Evolutionary conservation across 2,113 vertebrate species (phyloP).

Genomic region (Callospermophilus lateralis): DNA sequence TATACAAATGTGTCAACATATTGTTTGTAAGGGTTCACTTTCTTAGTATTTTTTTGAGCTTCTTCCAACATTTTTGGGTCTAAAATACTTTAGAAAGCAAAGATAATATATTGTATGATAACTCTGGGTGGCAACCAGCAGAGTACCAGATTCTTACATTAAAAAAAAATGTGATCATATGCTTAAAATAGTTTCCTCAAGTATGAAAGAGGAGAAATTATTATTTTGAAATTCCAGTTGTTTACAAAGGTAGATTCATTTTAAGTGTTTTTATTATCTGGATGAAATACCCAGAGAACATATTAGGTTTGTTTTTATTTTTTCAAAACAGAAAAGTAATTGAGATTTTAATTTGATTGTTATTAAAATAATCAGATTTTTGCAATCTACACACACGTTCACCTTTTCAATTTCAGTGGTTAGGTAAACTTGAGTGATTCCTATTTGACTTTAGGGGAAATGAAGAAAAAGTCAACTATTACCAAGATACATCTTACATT

Average conservation of each 20-base stretch:
- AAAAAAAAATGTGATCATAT: not conserved
- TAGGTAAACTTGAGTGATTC: not conserved
- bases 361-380: constrained; percentile 4
- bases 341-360: not conserved
- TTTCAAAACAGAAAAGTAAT: constrained; percentile 18
- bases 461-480: not conserved
- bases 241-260: not conserved
- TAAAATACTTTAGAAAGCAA: constrained; percentile 6
- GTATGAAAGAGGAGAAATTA: not conserved
- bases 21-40: not conserved
- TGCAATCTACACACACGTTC: not conserved
- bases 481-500: not conserved
- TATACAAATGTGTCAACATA: not conserved
- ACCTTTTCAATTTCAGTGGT: not conserved
- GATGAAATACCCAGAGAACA: not conserved
- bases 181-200: not conserved
- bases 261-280: not conserved
- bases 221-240: not conserved
- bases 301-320: not conserved
- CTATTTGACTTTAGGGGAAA: not conserved
- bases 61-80: not conserved
- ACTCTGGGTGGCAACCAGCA: not conserved
- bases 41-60: constrained; percentile 12
- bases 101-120: not conserved
- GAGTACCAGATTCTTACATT: not conserved